These are phyloP conservation scores for Beris chalybata DNA, from an alignment of 2,888 invertebrate genomes.

Conservation along the genomic window DNA sequence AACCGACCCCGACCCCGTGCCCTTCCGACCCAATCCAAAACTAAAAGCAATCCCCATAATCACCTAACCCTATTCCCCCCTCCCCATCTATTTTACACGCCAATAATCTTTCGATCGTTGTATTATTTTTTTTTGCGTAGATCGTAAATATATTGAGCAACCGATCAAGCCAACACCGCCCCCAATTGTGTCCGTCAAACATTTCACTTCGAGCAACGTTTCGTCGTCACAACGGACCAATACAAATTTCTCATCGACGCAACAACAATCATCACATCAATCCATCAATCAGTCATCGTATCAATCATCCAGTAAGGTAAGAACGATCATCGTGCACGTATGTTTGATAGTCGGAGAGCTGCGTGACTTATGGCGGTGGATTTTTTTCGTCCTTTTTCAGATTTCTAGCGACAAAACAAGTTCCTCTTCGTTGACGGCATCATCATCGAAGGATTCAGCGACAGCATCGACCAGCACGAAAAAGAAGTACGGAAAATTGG, in stretches of 20 bases:
- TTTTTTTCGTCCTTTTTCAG: constrained; percentile 31
- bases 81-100: too few relatives aligned
- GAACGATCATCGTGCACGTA: constrained; percentile 29
- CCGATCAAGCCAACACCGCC: constrained; percentile 76
- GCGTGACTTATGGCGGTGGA: not conserved
- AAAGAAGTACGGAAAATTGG: constrained; percentile 69
- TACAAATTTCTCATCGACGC: constrained; percentile 14
- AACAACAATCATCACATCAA: constrained; percentile 3
- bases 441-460: constrained; percentile 41
- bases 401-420: constrained; percentile 44
- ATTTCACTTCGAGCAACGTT: constrained; percentile 52
- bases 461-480: constrained; percentile 49
- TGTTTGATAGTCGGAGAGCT: not conserved
- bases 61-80: too few relatives aligned
- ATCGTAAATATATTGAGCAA: constrained; percentile 84
- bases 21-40: too few relatives aligned
- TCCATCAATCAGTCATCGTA: constrained; percentile 19
- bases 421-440: constrained; percentile 43
- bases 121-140: constrained; percentile 40
- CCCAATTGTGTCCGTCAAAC: constrained; percentile 66
- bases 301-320: constrained; percentile 35
- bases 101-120: too few relatives aligned
- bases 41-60: too few relatives aligned
- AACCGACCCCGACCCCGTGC: too few relatives aligned
- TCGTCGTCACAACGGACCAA: constrained; percentile 14